These are phyloP conservation scores for Agriopis aurantiaria DNA, from an alignment of 2,888 invertebrate species.

Conservation along the genomic window DNA sequence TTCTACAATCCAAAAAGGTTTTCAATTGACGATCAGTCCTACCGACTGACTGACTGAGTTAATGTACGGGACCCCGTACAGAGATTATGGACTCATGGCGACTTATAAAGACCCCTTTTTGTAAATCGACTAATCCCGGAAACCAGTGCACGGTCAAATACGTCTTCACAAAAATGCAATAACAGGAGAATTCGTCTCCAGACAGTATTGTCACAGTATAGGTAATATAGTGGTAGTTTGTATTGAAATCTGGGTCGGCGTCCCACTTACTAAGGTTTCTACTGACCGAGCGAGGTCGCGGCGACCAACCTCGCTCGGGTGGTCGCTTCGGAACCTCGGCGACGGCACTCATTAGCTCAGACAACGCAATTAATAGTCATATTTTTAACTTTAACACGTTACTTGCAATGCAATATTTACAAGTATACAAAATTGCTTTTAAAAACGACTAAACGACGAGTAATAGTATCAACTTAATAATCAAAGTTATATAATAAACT, in stretches of 20 bases:
- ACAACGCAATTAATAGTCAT: background rate
- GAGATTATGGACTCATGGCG: no score
- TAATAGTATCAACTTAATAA: no score
- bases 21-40: no score
- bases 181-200: constrained; percentile 1
- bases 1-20: no score
- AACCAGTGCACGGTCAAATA: background rate
- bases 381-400: no score
- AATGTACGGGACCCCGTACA: no score
- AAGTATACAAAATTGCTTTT: no score
- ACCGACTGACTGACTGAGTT: no score
- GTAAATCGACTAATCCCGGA: background rate
- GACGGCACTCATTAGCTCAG: background rate
- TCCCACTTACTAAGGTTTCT: background rate
- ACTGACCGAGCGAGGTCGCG: background rate
- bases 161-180: background rate
- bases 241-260: background rate
- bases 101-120: background rate
- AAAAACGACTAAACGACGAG: no score
- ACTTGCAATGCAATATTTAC: no score
- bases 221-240: background rate
- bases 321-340: background rate
- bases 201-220: background rate
- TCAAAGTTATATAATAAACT: no score
- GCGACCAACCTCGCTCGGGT: no score